These are phyloP conservation scores for Prorops nasuta DNA, from an alignment of 1,140 invertebrate genomes.

Conservation along the genomic window DNA sequence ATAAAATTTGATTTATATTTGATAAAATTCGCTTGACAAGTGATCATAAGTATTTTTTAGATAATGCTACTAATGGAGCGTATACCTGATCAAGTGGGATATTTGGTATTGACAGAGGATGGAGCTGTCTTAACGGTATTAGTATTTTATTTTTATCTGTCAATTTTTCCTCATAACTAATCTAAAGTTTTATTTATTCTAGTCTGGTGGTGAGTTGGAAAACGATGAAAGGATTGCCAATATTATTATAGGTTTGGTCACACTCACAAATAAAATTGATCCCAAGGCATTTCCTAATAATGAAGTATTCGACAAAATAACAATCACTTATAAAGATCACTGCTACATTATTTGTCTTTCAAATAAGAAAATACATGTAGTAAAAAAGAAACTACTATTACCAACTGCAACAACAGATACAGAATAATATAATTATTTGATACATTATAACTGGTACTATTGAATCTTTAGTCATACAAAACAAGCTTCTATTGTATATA, in stretches of 20 bases:
- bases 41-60: too few species aligned
- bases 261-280: constrained; percentile 61
- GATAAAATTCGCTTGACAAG: too few species aligned
- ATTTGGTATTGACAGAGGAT: constrained; percentile 79
- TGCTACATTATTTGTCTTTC: constrained; percentile 84
- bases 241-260: constrained; percentile 64
- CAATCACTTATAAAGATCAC: constrained; percentile 76
- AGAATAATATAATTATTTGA: too few species aligned
- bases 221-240: constrained; percentile 81
- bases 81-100: constrained; percentile 76
- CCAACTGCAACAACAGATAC: too few species aligned
- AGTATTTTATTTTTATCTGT: constrained; percentile 1
- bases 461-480: too few species aligned
- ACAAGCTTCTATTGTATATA: too few species aligned
- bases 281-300: constrained; percentile 63
- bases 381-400: constrained; percentile 64
- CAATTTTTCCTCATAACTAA: constrained; percentile 5
- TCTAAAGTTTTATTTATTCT: constrained; percentile 34
- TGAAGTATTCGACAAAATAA: constrained; percentile 74
- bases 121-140: constrained; percentile 75
- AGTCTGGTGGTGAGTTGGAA: constrained; percentile 82
- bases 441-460: too few species aligned
- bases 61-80: constrained; percentile 66
- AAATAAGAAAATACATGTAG: constrained; percentile 79
- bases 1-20: too few species aligned